Evolutionary conservation across 2,797 vertebrate species (phyloP).

Genomic region (Neosilurus hyrtlii): DNA sequence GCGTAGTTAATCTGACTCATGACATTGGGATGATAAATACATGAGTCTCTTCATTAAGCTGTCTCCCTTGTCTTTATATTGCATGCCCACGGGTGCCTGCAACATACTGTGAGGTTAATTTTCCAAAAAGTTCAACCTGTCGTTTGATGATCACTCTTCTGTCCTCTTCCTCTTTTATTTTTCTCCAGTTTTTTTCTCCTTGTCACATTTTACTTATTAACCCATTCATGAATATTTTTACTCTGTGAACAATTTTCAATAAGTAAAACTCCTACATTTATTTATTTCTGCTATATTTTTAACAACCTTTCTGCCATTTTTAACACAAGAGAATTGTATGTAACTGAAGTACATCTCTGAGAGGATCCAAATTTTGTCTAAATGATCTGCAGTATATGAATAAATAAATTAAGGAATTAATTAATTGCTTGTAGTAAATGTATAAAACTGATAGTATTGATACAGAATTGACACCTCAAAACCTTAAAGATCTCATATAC

Average conservation of each 20-base stretch:
- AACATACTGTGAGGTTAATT: conserved; percentile 1
- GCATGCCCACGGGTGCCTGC: not conserved
- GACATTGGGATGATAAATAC: not conserved
- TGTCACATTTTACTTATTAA: not conserved
- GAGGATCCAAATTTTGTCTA: not conserved
- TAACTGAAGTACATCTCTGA: not conserved
- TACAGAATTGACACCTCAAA: not conserved
- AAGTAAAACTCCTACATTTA: not conserved
- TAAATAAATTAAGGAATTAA: too few relatives aligned
- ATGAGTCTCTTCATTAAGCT: not conserved
- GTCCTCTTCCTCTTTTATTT: not conserved
- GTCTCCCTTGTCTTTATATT: conserved; percentile 1
- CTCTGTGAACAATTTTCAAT: not conserved
- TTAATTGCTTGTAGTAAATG: too few relatives aligned
- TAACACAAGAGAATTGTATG: not conserved
- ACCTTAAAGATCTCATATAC: not conserved
- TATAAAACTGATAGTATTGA: too few relatives aligned
- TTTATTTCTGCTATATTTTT: not conserved
- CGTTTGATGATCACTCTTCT: not conserved
- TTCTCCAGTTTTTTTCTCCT: not conserved
- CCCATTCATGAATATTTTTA: too few relatives aligned
- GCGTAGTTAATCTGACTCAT: not conserved
- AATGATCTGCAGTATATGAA: not conserved
- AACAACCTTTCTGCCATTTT: not conserved
- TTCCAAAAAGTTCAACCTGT: conserved; percentile 17